Base-by-base conservation (phyloP, 2,888 invertebrate species). In the Euspilapteryx auroguttella region DNA sequence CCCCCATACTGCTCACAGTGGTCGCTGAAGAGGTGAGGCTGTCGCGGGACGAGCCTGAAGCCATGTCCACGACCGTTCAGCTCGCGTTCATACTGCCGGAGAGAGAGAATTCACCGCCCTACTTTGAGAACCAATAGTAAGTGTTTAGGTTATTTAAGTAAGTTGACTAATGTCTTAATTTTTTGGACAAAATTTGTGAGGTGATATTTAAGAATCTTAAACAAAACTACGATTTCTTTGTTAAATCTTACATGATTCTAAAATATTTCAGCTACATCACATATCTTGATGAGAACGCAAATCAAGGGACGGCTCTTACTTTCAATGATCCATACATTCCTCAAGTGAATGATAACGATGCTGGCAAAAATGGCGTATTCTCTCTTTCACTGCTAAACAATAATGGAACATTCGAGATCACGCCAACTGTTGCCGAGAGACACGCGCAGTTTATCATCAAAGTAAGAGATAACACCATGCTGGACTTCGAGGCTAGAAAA, bases 351-450 rank as follows among this genome's bases (percentile, higher is more conserved):
- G 89, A 89, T 49, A 86, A 87, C 45, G 87, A 88, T 44, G 80
- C 85, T 34, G 89, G 89, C n/a, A 87, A 87, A 49, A 86, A 87
- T 42, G 90, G 90, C 4, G 86, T 91, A 5, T 90, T 93, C 49
- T 85, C 89, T 0, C 65, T 94, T 15, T 81, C 83, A 21, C 59
- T 94, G 37, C 78, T 83, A 9, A 87, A 86, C 33, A 90, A 90
- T 53, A 91, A 91, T 53, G 90, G 87, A 20, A 91, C 91, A 3
- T 96, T 96, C 50, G 92, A 93, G 55, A 85, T 96, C 31, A 79
- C 82, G 4, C 95, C 95, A 1, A 83, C 84, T 17, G 88, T 90
- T 2, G 88, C 88, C 1, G 89, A 91, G 51, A 82, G 88, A 33
- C 81, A 82, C 35, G 82, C 86, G 2, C 85, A 83, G 41, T 94